These are phyloP conservation scores for Prolemur simus DNA, from an alignment of 2,113 vertebrate genomes.

Conservation along the genomic window DNA sequence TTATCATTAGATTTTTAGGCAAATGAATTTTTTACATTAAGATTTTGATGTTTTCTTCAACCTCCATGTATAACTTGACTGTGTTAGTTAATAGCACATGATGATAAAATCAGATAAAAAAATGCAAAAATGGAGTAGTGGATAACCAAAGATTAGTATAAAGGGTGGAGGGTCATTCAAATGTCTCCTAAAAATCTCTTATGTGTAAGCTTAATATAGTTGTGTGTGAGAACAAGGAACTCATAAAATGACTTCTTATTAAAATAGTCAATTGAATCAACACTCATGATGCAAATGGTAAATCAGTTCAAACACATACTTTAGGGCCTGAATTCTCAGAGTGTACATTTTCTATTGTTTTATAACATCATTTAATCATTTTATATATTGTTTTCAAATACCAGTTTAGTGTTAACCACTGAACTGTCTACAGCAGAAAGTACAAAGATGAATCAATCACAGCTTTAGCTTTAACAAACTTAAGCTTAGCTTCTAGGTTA, in stretches of 20 bases:
- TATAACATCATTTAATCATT: background rate
- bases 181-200: background rate
- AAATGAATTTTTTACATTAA: background rate
- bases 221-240: background rate
- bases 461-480: background rate
- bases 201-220: background rate
- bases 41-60: background rate
- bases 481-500: background rate
- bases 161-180: background rate
- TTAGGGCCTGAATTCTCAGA: background rate
- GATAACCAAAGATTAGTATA: background rate
- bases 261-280: conserved; percentile 21
- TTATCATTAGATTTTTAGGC: background rate
- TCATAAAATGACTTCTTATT: background rate
- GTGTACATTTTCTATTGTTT: background rate
- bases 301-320: background rate
- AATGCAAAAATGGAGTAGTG: background rate
- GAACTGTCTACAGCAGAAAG: background rate
- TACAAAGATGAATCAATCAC: background rate
- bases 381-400: conserved; percentile 18
- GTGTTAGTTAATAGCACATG: background rate
- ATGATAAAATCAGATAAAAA: background rate
- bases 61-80: background rate
- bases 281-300: background rate
- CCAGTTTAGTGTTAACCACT: background rate